phyloP scores from a whole-genome alignment of 2,797 vertebrate species.

The Scarus forsteni region DNA sequence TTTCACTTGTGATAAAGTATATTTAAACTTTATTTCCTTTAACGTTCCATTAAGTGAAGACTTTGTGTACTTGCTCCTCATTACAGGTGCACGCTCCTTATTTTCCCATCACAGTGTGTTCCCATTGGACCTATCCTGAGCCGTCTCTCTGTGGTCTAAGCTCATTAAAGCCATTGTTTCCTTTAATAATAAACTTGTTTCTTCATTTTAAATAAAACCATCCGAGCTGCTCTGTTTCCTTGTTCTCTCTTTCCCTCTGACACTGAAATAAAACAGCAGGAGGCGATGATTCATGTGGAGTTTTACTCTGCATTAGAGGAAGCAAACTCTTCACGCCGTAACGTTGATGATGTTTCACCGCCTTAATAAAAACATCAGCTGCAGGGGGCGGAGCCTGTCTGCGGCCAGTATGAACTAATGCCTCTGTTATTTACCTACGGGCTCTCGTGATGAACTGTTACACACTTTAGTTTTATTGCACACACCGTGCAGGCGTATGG shows the following conservation, averaged over 20 bases:
- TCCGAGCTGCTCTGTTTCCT: not conserved
- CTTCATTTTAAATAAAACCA: not conserved
- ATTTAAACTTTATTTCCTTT: too few relatives aligned
- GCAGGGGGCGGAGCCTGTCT: not conserved
- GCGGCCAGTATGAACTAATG: slow-evolving; percentile 26
- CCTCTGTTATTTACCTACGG: slow-evolving; percentile 24
- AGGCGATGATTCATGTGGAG: slow-evolving; percentile 27
- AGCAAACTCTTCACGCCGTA: slow-evolving; percentile 13
- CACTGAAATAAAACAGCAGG: slow-evolving; percentile 38
- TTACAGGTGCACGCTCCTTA: not conserved
- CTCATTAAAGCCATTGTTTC: not conserved
- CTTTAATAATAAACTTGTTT: not conserved
- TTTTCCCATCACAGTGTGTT: not conserved
- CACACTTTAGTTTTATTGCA: not conserved
- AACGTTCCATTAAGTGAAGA: too few relatives aligned
- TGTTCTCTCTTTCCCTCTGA: not conserved
- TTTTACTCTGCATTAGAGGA: slow-evolving; percentile 11
- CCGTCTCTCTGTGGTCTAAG: not conserved
- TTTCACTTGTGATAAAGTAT: too few relatives aligned
- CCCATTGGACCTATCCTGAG: not conserved
- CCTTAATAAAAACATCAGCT: slow-evolving; percentile 37
- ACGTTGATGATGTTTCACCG: slow-evolving; percentile 25
- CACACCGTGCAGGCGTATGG: not conserved
- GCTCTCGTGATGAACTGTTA: slow-evolving; percentile 18
- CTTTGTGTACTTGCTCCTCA: not conserved